These are phyloP conservation scores for Drosophila sp. DNA, from an alignment of 1,140 invertebrate genomes.

Conservation along the genomic window DNA sequence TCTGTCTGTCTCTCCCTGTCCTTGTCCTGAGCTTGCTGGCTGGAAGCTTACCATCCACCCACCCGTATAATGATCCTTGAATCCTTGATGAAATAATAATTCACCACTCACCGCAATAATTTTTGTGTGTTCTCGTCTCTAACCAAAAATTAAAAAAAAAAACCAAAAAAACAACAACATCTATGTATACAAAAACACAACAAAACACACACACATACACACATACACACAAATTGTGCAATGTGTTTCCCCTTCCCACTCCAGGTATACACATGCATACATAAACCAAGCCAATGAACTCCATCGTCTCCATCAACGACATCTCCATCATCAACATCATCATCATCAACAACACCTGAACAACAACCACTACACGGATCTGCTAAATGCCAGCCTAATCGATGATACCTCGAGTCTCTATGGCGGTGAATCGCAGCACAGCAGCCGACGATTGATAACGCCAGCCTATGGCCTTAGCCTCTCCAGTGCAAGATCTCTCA, in stretches of 20 bases:
- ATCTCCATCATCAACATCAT: conserved; percentile 55
- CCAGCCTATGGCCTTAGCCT: conserved; percentile 30
- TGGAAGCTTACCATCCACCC: neutral
- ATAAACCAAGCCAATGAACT: conserved; percentile 82
- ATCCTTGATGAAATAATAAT: neutral
- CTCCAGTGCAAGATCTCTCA: conserved; percentile 65
- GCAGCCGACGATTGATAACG: conserved; percentile 25
- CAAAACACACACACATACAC: conserved; percentile 20
- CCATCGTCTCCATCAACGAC: conserved; percentile 67
- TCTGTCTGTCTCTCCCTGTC: conserved; percentile 23
- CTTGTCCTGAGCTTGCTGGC: conserved; percentile 37
- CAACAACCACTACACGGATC: conserved; percentile 47
- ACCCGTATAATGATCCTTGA: neutral
- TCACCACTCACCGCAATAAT: neutral
- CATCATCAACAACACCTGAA: conserved; percentile 52
- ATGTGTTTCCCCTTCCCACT: conserved; percentile 47
- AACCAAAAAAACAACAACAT: conserved; percentile 33
- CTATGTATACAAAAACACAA: conserved; percentile 12
- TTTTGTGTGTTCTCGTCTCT: conserved; percentile 57
- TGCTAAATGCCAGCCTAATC: conserved; percentile 62
- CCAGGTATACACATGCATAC: conserved; percentile 83
- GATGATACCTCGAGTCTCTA: conserved; percentile 64
- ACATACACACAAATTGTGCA: conserved; percentile 38
- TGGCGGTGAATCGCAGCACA: conserved; percentile 49
- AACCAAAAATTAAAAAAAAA: conserved; percentile 48